Evolutionary conservation across 2,113 vertebrate species (phyloP), one percentile per base, ranked within the genome.

Genomic region (Gallinago undulata): DNA sequence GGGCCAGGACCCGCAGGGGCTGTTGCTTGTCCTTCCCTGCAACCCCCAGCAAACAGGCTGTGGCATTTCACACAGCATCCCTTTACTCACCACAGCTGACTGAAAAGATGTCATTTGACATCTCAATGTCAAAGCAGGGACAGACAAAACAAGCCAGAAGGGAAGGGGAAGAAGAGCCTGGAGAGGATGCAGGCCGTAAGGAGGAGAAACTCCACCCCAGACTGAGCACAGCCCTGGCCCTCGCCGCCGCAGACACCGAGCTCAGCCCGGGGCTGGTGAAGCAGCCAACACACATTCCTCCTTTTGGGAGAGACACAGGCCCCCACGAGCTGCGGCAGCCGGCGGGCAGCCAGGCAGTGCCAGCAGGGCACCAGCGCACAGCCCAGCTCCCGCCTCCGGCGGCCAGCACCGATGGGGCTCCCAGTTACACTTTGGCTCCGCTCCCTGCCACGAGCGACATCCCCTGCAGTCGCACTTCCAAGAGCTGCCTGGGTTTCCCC

Each of bases 311-410:
- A 60, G 33, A 68, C 57, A 35, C 9, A 13, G 50, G 60, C 7
- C 35, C n/a, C 55, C 33, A 21, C 0, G 2, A 50, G 5, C 68
- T 64, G 41, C 2, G 1, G 64, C 68, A 48, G 62, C 27, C 24
- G 0, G 48, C 33, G 24, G 39, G 60, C 55, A 53, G 39, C 12
- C 78, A 62, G 84, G 19, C 62, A 19, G 33, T 27, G 24, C 50
- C 75, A 83, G 41, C 17, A 2, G 24, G 10, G 19, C 18, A 25
- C 24, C 48, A 11, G 37, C 25, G 16, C 56, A 39, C 9, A 0
- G 41, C 57, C 60, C 35, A 73, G 64, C 60, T 67, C 73, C 70
- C 0, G 0, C 30, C 11, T 7, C 48, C 2, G 0, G 23, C 5
- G 66, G 43, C 45, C 53, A 69, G 73, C 39, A 22, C 1, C 1